Evolutionary conservation across 2,113 vertebrate genomes (phyloP).

Genomic region (Thamnaconus septentrionalis): DNA sequence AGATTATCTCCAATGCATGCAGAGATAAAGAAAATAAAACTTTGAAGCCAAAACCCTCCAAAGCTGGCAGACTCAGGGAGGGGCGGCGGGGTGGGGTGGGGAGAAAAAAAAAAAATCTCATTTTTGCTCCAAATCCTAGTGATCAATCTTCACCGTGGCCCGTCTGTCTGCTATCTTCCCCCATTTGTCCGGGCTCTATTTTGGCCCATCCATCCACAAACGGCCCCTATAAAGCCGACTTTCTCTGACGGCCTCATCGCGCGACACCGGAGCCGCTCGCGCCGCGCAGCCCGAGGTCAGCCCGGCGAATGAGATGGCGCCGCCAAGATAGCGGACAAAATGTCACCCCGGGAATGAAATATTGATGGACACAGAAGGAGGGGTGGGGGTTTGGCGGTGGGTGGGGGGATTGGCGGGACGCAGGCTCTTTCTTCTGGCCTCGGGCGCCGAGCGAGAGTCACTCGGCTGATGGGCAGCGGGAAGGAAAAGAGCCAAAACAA

Average conservation of each 20-base stretch:
- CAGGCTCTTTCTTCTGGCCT: slow-evolving; percentile 37
- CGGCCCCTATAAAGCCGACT: slow-evolving; percentile 44
- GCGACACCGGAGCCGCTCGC: slow-evolving; percentile 32
- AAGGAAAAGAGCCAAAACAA: slow-evolving; percentile 44
- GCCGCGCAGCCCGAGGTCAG: slow-evolving; percentile 50
- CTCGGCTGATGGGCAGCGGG: slow-evolving; percentile 27
- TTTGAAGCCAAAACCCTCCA: slow-evolving; percentile 22
- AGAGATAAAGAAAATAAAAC: slow-evolving; percentile 18
- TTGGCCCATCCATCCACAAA: slow-evolving; percentile 58
- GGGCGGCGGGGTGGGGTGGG: too few species aligned
- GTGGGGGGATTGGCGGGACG: slow-evolving; percentile 2
- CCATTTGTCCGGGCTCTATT: slow-evolving; percentile 62
- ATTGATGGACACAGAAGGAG: slow-evolving; percentile 57
- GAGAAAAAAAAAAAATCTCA: slow-evolving; percentile 37
- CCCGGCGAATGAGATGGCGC: slow-evolving; percentile 56
- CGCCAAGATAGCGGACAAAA: slow-evolving; percentile 58
- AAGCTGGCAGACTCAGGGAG: slow-evolving; percentile 24
- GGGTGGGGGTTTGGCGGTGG: too few species aligned
- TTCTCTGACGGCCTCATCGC: slow-evolving; percentile 47
- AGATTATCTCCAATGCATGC: slow-evolving; percentile 15
- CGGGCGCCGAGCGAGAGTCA: slow-evolving; percentile 24
- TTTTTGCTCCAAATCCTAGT: slow-evolving; percentile 55
- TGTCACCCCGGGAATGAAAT: slow-evolving; percentile 63
- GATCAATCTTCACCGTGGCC: slow-evolving; percentile 57
- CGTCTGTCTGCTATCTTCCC: slow-evolving; percentile 60